Conservation (phyloP, 1,140 invertebrate species). For the Bombyx mori region DNA sequence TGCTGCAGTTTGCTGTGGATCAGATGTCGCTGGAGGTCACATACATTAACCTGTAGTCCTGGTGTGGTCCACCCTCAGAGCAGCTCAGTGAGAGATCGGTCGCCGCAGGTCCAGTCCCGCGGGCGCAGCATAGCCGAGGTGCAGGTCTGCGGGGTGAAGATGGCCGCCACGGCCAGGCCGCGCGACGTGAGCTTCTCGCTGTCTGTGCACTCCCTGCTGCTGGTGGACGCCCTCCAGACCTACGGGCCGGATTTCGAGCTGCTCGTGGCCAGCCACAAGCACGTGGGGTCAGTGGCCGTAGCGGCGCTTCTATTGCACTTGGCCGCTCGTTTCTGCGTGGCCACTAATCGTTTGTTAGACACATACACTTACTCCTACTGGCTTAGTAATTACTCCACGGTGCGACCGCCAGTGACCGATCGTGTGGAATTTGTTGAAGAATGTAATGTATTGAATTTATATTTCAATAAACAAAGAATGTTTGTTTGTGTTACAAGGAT, state of each 20-base stretch:
- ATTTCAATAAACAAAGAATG: background rate
- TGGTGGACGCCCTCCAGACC: slow-evolving; percentile 95
- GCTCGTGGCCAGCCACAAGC: slow-evolving; percentile 93
- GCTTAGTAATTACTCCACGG: too few species aligned
- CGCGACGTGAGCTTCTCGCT: slow-evolving; percentile 83
- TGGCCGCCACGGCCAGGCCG: slow-evolving; percentile 79
- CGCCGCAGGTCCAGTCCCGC: slow-evolving; percentile 76
- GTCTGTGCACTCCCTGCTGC: slow-evolving; percentile 90
- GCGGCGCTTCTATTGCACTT: background rate
- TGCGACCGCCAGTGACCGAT: too few species aligned
- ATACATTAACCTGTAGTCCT: background rate
- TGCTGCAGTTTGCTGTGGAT: slow-evolving; percentile 90
- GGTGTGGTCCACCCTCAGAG: too few species aligned
- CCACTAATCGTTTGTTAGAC: too few species aligned
- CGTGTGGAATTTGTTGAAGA: too few species aligned
- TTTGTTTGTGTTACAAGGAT: slow-evolving; percentile 73
- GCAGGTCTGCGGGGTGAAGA: slow-evolving; percentile 90
- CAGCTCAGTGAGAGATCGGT: background rate
- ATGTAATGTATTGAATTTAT: too few species aligned
- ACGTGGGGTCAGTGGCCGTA: slow-evolving; percentile 79
- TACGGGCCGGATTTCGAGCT: slow-evolving; percentile 96
- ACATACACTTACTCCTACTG: too few species aligned
- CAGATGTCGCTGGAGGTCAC: slow-evolving; percentile 86
- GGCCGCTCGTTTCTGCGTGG: too few species aligned
- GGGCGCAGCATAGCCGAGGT: slow-evolving; percentile 91